Percentiles rank a stretch among this genome's conserved stretches.
These are phyloP conservation scores for Acanthococcus lagerstroemiae DNA, from an alignment of 2,888 invertebrate genomes.

Conservation along the genomic window DNA sequence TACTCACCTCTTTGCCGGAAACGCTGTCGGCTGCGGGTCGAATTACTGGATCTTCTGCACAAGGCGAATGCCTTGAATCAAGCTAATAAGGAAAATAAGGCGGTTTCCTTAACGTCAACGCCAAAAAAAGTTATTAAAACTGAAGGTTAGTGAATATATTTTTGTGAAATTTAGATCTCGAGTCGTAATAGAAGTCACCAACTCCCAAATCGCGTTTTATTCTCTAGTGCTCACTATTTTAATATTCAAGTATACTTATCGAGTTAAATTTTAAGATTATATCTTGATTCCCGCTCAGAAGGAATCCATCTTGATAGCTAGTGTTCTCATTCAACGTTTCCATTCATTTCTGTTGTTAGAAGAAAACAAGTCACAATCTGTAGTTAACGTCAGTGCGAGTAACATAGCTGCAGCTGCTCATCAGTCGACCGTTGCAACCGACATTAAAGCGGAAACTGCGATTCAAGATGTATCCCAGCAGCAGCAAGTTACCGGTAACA, in stretches of 20 bases:
- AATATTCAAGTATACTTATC: too few relatives aligned
- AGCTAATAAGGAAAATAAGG: constrained; percentile 23
- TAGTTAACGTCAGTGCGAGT: neutral
- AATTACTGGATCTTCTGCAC: constrained; percentile 50
- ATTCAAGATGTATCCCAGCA: neutral
- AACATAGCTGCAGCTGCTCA: neutral
- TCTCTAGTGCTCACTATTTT: too few relatives aligned
- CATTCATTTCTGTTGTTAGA: neutral
- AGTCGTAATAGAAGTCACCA: too few relatives aligned
- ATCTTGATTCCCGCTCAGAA: too few relatives aligned
- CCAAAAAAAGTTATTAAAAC: constrained; percentile 8
- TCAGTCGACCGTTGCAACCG: neutral
- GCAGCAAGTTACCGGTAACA: too few relatives aligned
- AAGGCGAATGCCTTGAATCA: constrained; percentile 34
- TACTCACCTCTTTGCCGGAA: constrained; percentile 74
- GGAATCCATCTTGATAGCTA: neutral
- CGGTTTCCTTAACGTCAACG: neutral
- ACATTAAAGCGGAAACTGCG: neutral
- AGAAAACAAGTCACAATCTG: neutral
- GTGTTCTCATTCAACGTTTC: neutral
- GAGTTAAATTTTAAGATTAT: too few relatives aligned
- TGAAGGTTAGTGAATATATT: constrained; percentile 9
- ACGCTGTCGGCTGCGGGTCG: constrained; percentile 58
- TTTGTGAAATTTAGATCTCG: too few relatives aligned
- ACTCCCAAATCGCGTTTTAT: too few relatives aligned